Evolutionary conservation across 2,113 vertebrate species (phyloP).

Genomic region (Lates calcarifer): DNA sequence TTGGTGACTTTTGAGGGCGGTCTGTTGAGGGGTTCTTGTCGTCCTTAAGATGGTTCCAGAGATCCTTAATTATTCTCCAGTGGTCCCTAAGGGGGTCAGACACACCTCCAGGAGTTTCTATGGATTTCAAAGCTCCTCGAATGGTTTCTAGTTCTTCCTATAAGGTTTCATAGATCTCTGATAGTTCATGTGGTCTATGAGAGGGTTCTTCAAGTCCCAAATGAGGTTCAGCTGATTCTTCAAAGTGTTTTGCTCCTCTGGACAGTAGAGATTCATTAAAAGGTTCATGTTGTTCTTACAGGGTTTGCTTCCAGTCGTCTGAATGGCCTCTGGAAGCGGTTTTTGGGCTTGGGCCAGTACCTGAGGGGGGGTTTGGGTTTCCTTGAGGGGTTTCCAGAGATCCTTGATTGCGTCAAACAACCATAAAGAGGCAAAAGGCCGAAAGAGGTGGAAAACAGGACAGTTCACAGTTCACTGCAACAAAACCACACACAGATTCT

Average conservation of each 20-base stretch:
- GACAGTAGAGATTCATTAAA: not conserved
- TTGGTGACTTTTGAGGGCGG: too few species aligned
- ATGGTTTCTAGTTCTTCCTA: too few species aligned
- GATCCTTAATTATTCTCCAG: too few species aligned
- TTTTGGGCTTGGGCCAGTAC: not conserved
- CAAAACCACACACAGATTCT: too few species aligned
- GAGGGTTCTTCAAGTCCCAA: too few species aligned
- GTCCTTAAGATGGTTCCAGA: too few species aligned
- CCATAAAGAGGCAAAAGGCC: not conserved
- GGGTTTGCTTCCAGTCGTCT: not conserved
- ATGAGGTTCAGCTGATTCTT: not conserved
- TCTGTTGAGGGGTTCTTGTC: too few species aligned
- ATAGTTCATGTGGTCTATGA: not conserved
- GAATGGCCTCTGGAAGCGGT: too few species aligned
- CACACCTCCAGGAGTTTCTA: not conserved
- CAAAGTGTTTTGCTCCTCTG: not conserved
- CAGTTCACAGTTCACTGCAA: too few species aligned
- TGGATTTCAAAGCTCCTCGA: not conserved
- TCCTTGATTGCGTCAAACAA: not conserved
- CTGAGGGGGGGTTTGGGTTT: not conserved
- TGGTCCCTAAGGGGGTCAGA: too few species aligned
- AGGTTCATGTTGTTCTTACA: not conserved
- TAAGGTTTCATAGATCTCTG: not conserved
- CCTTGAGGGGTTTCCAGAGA: not conserved
- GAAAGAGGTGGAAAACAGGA: not conserved